Conservation (phyloP, 2,113 vertebrate species). For the Stercorarius parasiticus region DNA sequence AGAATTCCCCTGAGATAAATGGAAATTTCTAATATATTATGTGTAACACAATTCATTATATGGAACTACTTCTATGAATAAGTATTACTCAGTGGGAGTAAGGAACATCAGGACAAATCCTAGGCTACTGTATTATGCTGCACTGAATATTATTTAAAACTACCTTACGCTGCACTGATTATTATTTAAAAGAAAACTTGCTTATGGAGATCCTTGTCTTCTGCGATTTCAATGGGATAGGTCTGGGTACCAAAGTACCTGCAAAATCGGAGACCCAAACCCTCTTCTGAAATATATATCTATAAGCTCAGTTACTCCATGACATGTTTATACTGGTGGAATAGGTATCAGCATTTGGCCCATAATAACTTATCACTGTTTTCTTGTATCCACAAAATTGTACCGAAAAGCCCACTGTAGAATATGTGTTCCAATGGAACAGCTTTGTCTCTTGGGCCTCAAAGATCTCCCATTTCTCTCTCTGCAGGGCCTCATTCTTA, state of each 20-base stretch:
- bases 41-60: constrained; percentile 15
- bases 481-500: background rate
- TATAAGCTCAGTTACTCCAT: background rate
- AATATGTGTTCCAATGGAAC: background rate
- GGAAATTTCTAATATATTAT: constrained; percentile 40
- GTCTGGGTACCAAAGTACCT: background rate
- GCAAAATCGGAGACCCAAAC: background rate
- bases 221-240: background rate
- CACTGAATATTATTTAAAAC: background rate
- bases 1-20: constrained; percentile 43
- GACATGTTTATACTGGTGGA: background rate
- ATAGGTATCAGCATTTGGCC: background rate
- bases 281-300: background rate
- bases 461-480: background rate
- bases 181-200: background rate
- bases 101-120: background rate
- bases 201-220: background rate
- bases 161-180: background rate
- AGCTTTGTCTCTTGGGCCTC: background rate
- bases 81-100: constrained; percentile 50
- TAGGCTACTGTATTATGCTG: background rate
- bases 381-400: background rate
- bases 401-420: background rate
- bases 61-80: constrained; percentile 58
- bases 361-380: background rate